Base-by-base conservation (phyloP, 2,797 vertebrate genomes). In the Tragelaphus oryx region DNA sequence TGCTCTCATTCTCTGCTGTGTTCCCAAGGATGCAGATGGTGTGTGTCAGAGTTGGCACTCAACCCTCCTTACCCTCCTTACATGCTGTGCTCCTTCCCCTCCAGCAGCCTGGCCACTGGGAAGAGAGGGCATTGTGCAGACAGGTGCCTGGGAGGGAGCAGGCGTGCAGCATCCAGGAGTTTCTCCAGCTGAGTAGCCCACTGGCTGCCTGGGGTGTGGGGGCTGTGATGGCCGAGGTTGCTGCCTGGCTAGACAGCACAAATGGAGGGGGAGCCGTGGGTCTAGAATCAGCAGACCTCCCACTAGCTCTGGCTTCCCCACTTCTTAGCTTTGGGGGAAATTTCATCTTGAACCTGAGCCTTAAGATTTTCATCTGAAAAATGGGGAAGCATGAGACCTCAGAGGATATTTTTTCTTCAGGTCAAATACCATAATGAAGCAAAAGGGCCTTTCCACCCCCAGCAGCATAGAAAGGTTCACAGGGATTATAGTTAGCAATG, bases 311-410 rank as follows among this genome's bases (percentile, higher is more conserved):
- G 28, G 28, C 62, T 75, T 52, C 44, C 37, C 48, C 8, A 3
- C 8, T 1, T 33, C 68, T 33, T 81, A 10, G 17, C 48, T 41
- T 68, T 41, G 30, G 33, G 18, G 17, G 11, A 54, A 48, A 60
- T 80, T 52, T 37, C 30, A 50, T 13, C 24, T n/a, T 37, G 65
- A 92, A 71, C 41, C 71, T 20, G 14, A 89, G 48, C 57, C 48
- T 95, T 10, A 2, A 76, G n/a, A 13, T 92, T 89, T 87, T 76
- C 46, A 52, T 71, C 75, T 92, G 50, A 82, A 80, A 92, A 90
- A 80, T 6, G 20, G 65, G 26, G 60, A 81, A 59, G 59, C 26
- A 1, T 24, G 22, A 85, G 8, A 17, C 59, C 30, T 59, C 41
- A 3, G 16, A 2, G 79, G 37, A 55, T 37, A 17, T 65, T 33